These are phyloP conservation scores for Coregonus clupeaformis DNA, from an alignment of 2,113 vertebrate genomes.

Conservation along the genomic window DNA sequence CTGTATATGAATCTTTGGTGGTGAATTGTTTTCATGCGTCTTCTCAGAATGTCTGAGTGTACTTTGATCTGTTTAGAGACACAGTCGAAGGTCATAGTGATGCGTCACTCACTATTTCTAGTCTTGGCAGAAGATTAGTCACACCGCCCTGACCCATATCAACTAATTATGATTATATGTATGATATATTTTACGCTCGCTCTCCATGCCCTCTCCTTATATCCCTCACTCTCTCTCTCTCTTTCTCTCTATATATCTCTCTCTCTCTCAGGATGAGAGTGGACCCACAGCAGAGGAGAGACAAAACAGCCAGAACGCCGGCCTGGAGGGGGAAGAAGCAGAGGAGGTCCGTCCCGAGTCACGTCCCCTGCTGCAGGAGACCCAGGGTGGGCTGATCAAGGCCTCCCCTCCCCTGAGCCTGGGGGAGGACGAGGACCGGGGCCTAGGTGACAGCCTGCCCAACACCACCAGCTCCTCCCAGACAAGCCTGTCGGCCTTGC, in stretches of 20 bases:
- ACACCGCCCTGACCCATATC: background rate
- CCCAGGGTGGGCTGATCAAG: conserved; percentile 63
- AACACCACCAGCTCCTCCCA: conserved; percentile 81
- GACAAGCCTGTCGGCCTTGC: conserved; percentile 73
- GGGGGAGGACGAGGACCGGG: conserved; percentile 75
- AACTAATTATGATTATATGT: background rate
- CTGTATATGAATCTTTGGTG: background rate
- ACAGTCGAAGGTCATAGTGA: too few species aligned
- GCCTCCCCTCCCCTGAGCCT: conserved; percentile 48
- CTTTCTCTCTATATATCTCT: too few species aligned
- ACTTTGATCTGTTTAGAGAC: background rate
- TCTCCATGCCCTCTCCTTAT: too few species aligned
- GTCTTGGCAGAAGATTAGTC: background rate
- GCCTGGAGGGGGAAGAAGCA: conserved; percentile 59
- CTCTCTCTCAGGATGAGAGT: conserved; percentile 56
- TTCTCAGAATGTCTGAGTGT: too few species aligned
- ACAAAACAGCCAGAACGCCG: conserved; percentile 68
- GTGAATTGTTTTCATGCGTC: background rate
- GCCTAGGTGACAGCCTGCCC: conserved; percentile 77
- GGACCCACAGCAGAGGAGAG: conserved; percentile 63
- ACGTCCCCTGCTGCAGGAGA: conserved; percentile 73
- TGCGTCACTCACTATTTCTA: background rate
- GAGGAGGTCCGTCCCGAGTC: conserved; percentile 64
- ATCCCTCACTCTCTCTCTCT: background rate
- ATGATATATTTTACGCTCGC: too few species aligned